Percentiles rank a stretch among this genome's conserved stretches.
Evolutionary conservation across 37 sponge, comb jelly and placozoan species (phyloP).

Genomic region (Cladorhizidae sp.): DNA sequence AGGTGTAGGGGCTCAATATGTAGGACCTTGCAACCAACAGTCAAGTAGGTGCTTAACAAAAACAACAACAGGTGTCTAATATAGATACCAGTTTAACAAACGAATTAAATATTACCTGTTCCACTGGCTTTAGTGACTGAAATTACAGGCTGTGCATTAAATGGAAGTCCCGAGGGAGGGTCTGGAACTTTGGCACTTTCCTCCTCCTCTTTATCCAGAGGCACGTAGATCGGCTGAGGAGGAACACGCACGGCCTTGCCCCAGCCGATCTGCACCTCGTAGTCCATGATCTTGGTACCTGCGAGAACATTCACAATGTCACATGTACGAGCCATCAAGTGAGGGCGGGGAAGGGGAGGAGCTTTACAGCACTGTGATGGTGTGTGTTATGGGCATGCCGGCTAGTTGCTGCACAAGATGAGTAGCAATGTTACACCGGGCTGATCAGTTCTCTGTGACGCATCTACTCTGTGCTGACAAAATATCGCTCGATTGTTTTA

Average conservation of each 20-base stretch:
- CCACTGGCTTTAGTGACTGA: not conserved
- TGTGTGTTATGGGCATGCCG: too few relatives aligned
- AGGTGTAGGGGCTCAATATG: too few relatives aligned
- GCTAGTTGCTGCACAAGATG: too few relatives aligned
- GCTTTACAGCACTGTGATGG: too few relatives aligned
- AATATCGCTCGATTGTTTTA: too few relatives aligned
- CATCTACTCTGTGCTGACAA: too few relatives aligned
- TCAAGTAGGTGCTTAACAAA: not conserved
- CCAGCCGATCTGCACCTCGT: constrained; percentile 94
- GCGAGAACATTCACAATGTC: not conserved
- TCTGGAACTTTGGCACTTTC: constrained; percentile 61
- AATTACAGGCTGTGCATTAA: constrained; percentile 81
- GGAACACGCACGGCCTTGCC: constrained; percentile 97
- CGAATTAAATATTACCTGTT: too few relatives aligned
- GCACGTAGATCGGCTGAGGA: constrained; percentile 88
- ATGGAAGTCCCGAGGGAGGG: constrained; percentile 87
- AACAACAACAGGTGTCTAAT: not conserved
- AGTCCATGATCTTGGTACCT: constrained; percentile 95
- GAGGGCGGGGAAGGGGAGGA: too few relatives aligned
- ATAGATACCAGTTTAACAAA: not conserved
- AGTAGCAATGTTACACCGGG: too few relatives aligned
- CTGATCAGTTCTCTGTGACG: too few relatives aligned
- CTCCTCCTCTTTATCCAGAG: constrained; percentile 73
- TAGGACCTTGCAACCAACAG: not conserved
- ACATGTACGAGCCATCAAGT: too few relatives aligned